phyloP scores from a whole-genome alignment of 2,113 vertebrate genomes.

The Bettongia penicillata region DNA sequence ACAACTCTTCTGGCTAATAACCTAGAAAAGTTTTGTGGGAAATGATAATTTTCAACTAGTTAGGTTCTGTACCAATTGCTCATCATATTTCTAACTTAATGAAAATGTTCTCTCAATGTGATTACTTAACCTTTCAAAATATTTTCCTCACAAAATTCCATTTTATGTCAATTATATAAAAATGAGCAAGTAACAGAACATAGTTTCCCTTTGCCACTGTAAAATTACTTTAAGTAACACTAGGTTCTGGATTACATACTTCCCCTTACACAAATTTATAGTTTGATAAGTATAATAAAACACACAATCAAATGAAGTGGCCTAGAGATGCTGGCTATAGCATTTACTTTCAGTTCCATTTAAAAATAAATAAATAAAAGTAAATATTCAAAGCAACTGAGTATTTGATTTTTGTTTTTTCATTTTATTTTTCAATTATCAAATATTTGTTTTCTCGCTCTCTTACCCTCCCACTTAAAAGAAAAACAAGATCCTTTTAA shows the following conservation, averaged over 20 bases:
- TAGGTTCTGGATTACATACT: neutral
- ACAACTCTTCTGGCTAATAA: neutral
- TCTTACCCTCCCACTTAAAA: neutral
- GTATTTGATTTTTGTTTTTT: neutral
- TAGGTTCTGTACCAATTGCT: neutral
- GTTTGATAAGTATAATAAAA: constrained; percentile 16
- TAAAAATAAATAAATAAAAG: constrained; percentile 11
- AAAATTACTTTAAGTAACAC: constrained; percentile 27
- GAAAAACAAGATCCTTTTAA: neutral
- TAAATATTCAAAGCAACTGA: constrained; percentile 21
- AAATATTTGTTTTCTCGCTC: neutral
- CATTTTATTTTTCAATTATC: neutral
- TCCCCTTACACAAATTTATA: neutral
- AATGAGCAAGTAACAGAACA: neutral
- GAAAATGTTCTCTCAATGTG: constrained; percentile 34
- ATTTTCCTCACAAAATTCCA: neutral
- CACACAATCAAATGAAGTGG: constrained; percentile 23
- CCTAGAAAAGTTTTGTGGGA: constrained; percentile 28
- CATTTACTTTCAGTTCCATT: constrained; percentile 31
- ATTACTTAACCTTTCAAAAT: constrained; percentile 39
- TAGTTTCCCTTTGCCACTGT: constrained; percentile 29
- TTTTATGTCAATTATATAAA: neutral
- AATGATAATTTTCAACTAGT: neutral
- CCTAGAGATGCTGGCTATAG: constrained; percentile 32
- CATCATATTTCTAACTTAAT: constrained; percentile 23